Evolutionary conservation across 2,888 invertebrate genomes (phyloP).

Genomic region (Callyntrura sp.): DNA sequence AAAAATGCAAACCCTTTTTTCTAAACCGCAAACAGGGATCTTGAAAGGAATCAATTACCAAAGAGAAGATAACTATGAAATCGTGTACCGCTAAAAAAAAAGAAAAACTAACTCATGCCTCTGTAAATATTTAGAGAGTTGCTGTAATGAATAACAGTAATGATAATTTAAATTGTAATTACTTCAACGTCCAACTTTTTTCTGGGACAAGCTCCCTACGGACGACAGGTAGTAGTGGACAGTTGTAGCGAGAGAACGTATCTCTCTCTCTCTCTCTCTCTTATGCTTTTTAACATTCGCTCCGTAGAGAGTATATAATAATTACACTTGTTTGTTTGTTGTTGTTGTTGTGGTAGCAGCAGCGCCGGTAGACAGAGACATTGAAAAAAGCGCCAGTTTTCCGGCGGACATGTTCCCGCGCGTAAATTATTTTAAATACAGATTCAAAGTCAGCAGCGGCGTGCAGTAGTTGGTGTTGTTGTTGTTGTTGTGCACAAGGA

Average conservation of each 20-base stretch:
- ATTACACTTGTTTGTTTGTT: too few relatives aligned
- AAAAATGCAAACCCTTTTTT: slow-evolving; percentile 14
- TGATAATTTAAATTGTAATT: too few relatives aligned
- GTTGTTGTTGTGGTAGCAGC: neutral
- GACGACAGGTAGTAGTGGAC: neutral
- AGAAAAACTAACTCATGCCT: slow-evolving; percentile 8
- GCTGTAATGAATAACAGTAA: slow-evolving; percentile 3
- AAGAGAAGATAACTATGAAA: neutral
- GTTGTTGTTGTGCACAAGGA: too few relatives aligned
- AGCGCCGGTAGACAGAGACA: neutral
- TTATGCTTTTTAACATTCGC: too few relatives aligned
- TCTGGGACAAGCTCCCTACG: slow-evolving; percentile 16
- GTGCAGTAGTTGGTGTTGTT: too few relatives aligned
- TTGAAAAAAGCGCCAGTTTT: neutral
- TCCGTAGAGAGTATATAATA: too few relatives aligned
- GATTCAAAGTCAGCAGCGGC: neutral
- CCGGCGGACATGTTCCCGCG: neutral
- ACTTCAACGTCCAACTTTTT: slow-evolving; percentile 42
- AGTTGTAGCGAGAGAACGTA: too few relatives aligned
- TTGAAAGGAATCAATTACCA: slow-evolving; percentile 72
- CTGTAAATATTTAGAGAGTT: neutral
- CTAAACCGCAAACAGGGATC: slow-evolving; percentile 71
- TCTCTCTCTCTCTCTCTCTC: too few relatives aligned
- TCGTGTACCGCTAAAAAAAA: neutral
- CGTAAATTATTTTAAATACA: neutral